Evolutionary conservation across 2,797 vertebrate genomes (phyloP).

Genomic region (Diplodus sargus): DNA sequence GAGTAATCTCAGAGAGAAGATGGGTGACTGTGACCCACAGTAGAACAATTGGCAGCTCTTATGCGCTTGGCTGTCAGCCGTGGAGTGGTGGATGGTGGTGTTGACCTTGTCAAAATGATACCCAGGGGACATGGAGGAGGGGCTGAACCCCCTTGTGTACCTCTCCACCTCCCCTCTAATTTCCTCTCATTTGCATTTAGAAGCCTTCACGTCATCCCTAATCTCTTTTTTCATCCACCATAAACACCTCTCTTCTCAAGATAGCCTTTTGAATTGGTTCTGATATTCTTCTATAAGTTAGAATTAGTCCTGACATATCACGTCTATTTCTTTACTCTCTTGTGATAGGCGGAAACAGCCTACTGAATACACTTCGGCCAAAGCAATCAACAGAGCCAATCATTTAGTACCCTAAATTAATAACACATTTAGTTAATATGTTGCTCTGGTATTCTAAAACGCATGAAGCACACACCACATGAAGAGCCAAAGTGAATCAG

Average conservation of each 20-base stretch:
- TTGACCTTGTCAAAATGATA: slow-evolving; percentile 74
- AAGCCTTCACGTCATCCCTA: neutral
- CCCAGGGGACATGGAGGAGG: slow-evolving; percentile 56
- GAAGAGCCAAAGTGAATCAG: slow-evolving; percentile 5
- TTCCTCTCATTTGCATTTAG: slow-evolving; percentile 58
- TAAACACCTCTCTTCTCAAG: neutral
- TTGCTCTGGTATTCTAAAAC: slow-evolving; percentile 1
- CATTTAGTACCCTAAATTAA: neutral
- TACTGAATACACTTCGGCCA: neutral
- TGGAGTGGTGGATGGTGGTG: slow-evolving; percentile 45
- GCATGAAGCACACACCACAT: neutral
- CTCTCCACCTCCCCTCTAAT: slow-evolving; percentile 33
- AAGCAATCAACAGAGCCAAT: neutral
- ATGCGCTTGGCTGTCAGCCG: slow-evolving; percentile 53
- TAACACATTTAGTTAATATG: neutral
- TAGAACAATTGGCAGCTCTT: slow-evolving; percentile 51
- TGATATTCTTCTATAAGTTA: neutral
- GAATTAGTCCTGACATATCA: neutral
- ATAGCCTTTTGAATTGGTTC: neutral
- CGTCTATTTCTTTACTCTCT: neutral
- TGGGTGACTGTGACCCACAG: slow-evolving; percentile 9
- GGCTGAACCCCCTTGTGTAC: slow-evolving; percentile 18
- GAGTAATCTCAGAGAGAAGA: neutral
- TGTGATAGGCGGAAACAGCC: neutral
- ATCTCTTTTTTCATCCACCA: neutral